Evolutionary conservation across 2,113 vertebrate genomes (phyloP).

Genomic region (cattle (Bos taurus)): ARS-UCD2.0 NC_037356.1:13965501-13966000

Average conservation of each 20-base stretch:
- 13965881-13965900: neutral
- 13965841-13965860: neutral
- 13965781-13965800: neutral
- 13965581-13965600: neutral
- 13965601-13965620: neutral
- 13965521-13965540: no score
- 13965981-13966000: neutral
- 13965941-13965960: neutral
- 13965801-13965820: neutral
- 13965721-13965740: neutral
- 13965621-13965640: neutral
- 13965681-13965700: neutral
- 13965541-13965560: accelerated
- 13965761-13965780: neutral
- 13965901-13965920: neutral
- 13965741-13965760: neutral
- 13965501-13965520: neutral
- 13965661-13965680: neutral
- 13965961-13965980: neutral
- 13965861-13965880: neutral
- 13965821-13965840: neutral
- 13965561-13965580: neutral
- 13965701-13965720: neutral
- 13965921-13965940: neutral
- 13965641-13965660: neutral